These are phyloP conservation scores for Rafetus swinhoei DNA, from an alignment of 2,113 vertebrate genomes.

Conservation along the genomic window DNA sequence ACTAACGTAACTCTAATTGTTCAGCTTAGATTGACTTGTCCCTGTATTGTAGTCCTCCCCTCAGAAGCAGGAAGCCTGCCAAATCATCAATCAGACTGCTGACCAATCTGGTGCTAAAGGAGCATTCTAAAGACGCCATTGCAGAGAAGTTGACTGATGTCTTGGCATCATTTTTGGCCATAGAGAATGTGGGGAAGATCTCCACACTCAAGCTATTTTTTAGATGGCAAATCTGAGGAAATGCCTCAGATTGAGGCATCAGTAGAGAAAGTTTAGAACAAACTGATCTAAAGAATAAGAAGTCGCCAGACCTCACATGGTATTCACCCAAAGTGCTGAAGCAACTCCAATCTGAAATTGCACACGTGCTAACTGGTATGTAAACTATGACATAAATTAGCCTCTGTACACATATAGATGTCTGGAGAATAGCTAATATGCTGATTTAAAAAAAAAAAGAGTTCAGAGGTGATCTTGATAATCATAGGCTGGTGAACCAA, in stretches of 20 bases:
- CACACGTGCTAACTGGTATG: background rate
- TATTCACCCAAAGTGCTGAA: background rate
- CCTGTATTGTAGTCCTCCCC: no score
- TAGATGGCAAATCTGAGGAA: background rate
- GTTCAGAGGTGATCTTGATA: background rate
- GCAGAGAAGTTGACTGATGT: background rate
- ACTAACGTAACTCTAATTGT: no score
- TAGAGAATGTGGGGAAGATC: background rate
- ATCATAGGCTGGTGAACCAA: background rate
- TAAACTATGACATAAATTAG: background rate
- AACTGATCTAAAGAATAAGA: background rate
- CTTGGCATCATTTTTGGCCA: background rate
- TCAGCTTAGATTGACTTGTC: no score
- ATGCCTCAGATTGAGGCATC: background rate
- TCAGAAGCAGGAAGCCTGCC: background rate
- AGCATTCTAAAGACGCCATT: background rate
- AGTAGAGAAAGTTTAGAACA: background rate
- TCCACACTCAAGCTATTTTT: background rate
- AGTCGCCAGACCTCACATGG: background rate
- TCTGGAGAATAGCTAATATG: background rate
- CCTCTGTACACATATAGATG: background rate
- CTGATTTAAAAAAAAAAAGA: background rate
- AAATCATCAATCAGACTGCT: background rate
- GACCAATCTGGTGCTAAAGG: background rate
- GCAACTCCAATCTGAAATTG: background rate